Evolutionary conservation across 2,113 vertebrate genomes (phyloP).

Genomic region (Pluvianellus socialis): DNA sequence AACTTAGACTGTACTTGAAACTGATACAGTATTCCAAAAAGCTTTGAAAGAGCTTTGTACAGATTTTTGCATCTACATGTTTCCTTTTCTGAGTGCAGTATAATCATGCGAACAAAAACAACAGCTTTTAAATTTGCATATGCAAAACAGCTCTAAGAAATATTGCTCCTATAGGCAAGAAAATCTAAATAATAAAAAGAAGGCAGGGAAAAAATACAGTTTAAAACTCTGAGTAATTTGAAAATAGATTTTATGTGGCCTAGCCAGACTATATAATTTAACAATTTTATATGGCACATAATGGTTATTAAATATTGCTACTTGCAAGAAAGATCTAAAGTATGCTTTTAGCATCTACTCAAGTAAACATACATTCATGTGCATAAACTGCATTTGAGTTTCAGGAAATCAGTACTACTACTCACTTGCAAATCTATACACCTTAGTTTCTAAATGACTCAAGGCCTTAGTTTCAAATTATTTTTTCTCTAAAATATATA

Average conservation of each 20-base stretch:
- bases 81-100: neutral
- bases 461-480: neutral
- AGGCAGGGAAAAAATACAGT: neutral
- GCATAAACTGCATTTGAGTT: neutral
- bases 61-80: neutral
- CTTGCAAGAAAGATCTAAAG: neutral
- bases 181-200: neutral
- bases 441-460: neutral
- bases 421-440: neutral
- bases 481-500: neutral
- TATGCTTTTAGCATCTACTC: neutral
- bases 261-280: neutral
- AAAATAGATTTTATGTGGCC: neutral
- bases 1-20: neutral
- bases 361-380: neutral
- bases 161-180: neutral
- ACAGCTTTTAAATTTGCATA: neutral
- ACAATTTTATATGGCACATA: neutral
- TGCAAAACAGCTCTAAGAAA: neutral
- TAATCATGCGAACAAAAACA: neutral
- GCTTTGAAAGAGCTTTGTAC: neutral
- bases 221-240: neutral
- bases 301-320: neutral
- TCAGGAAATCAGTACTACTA: neutral
- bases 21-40: neutral